Conservation (phyloP, 2,113 vertebrate genomes). For the Apteryx mantelli region DNA sequence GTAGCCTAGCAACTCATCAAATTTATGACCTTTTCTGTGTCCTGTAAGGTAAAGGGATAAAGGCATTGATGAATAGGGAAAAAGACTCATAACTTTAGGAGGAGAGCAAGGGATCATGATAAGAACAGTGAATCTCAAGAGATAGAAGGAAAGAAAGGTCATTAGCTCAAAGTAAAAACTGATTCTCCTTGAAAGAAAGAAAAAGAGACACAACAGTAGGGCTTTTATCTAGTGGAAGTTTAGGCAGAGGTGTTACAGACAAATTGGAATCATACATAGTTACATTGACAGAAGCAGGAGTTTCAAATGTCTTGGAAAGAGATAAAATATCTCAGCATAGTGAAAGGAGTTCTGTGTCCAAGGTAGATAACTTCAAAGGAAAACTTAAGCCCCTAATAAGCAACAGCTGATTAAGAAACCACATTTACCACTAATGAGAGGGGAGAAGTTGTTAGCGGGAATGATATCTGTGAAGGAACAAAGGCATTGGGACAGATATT, state of each 20-base stretch:
- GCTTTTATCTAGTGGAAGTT: background rate
- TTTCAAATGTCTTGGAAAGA: background rate
- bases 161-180: background rate
- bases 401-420: background rate
- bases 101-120: background rate
- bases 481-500: background rate
- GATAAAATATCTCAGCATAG: background rate
- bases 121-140: background rate
- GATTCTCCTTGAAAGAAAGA: background rate
- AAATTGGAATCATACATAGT: background rate
- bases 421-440: background rate
- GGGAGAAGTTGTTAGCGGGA: background rate
- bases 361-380: background rate
- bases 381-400: background rate
- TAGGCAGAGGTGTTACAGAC: background rate
- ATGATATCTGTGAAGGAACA: background rate
- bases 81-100: background rate
- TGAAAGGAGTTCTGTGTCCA: background rate
- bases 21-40: background rate
- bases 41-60: background rate
- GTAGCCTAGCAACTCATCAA: background rate
- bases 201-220: background rate
- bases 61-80: background rate
- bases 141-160: background rate
- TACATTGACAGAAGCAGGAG: background rate